A percentile compares a stretch with the other conserved stretches of the same genome.
Evolutionary conservation across 92 coral and sea anemone species (phyloP).

Genomic region (Porites divaricata): DNA sequence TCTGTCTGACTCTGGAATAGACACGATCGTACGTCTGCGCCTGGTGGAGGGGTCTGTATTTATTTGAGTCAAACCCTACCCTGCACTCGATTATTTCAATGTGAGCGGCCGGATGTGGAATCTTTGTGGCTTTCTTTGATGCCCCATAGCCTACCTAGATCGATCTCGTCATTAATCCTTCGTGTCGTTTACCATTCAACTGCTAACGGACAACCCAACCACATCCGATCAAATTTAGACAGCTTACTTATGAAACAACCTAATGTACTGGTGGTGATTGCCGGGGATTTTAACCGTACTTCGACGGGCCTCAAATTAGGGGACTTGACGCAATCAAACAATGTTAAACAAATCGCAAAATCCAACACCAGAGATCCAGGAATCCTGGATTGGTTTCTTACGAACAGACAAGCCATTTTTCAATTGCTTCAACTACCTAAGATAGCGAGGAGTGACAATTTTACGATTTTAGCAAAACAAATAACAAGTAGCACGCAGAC

Average conservation of each 20-base stretch:
- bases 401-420: slow-evolving; percentile 1
- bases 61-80: slow-evolving; percentile 29
- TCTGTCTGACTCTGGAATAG: slow-evolving; percentile 23
- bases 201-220: slow-evolving; percentile 13
- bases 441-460: not conserved
- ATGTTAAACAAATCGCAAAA: slow-evolving; percentile 37
- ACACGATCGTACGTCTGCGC: slow-evolving; percentile 35
- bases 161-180: slow-evolving; percentile 36
- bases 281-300: slow-evolving; percentile 48
- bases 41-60: slow-evolving; percentile 44
- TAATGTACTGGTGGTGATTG: slow-evolving; percentile 43
- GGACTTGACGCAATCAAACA: slow-evolving; percentile 48
- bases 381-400: slow-evolving; percentile 32
- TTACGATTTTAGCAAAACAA: not conserved
- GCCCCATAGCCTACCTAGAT: slow-evolving; percentile 45
- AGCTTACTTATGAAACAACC: slow-evolving; percentile 26
- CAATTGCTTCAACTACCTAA: not conserved
- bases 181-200: slow-evolving; percentile 41
- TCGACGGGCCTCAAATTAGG: slow-evolving; percentile 35
- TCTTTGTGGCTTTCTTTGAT: slow-evolving; percentile 36
- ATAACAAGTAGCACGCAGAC: not conserved
- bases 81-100: slow-evolving; percentile 38
- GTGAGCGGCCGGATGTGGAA: slow-evolving; percentile 34
- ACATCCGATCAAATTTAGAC: slow-evolving; percentile 30
- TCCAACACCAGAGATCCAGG: slow-evolving; percentile 22